These are phyloP conservation scores for Coilia nasus DNA, from an alignment of 2,797 vertebrate genomes.

Conservation along the genomic window DNA sequence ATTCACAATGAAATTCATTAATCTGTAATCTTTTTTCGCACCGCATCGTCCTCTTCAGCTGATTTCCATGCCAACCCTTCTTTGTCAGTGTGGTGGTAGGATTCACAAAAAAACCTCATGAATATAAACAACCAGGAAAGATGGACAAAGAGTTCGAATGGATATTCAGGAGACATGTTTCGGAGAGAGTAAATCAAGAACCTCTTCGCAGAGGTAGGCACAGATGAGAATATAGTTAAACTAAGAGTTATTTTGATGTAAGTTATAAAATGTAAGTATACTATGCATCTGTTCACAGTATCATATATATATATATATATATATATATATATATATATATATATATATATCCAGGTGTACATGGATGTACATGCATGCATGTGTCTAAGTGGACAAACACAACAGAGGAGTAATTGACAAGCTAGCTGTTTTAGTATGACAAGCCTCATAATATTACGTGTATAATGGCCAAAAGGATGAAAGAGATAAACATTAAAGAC, in stretches of 20 bases:
- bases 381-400: neutral
- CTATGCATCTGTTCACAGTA: too few species aligned
- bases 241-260: neutral
- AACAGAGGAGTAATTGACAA: neutral
- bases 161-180: neutral
- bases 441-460: neutral
- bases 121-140: neutral
- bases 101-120: neutral
- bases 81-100: neutral
- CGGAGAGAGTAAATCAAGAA: neutral
- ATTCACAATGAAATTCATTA: neutral
- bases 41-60: neutral
- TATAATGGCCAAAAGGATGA: neutral
- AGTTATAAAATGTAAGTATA: too few species aligned
- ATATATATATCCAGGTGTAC: neutral
- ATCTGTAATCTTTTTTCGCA: neutral
- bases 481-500: neutral
- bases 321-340: neutral
- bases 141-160: neutral
- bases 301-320: neutral
- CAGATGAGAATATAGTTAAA: too few species aligned
- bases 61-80: neutral
- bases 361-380: neutral
- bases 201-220: neutral
- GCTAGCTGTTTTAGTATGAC: too few species aligned